Conservation (phyloP, 2,113 vertebrate species). For the Anser cygnoides region DNA sequence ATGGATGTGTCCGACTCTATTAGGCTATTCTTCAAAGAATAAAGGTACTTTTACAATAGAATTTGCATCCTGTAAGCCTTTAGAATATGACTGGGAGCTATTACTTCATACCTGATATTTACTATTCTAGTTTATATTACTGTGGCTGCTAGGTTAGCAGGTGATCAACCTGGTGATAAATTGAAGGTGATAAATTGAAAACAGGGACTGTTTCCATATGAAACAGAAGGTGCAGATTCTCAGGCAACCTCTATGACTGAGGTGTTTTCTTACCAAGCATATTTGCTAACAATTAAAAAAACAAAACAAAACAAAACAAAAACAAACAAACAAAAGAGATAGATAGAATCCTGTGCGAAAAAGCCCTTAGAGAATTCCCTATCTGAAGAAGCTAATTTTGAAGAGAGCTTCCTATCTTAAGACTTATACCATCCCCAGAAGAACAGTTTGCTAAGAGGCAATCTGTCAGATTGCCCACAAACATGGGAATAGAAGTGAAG, state of each 20-base stretch:
- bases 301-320: not conserved
- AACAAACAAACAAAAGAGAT: not conserved
- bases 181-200: not conserved
- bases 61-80: not conserved
- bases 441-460: not conserved
- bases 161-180: not conserved
- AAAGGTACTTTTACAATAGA: not conserved
- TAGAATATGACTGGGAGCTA: not conserved
- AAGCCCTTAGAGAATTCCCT: not conserved
- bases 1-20: not conserved
- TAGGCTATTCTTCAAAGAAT: not conserved
- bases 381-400: not conserved
- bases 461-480: not conserved
- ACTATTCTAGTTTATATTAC: not conserved
- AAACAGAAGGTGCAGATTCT: not conserved
- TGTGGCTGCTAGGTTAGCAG: not conserved
- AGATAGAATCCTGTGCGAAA: not conserved
- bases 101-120: not conserved
- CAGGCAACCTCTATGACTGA: not conserved
- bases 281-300: not conserved
- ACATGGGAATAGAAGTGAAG: not conserved
- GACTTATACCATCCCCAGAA: not conserved
- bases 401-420: not conserved
- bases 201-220: not conserved
- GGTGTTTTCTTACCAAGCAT: not conserved